Evolutionary conservation across 2,113 vertebrate species (phyloP), one percentile per base, ranked within the genome.

Genomic region (Sylvicapra grimmia): DNA sequence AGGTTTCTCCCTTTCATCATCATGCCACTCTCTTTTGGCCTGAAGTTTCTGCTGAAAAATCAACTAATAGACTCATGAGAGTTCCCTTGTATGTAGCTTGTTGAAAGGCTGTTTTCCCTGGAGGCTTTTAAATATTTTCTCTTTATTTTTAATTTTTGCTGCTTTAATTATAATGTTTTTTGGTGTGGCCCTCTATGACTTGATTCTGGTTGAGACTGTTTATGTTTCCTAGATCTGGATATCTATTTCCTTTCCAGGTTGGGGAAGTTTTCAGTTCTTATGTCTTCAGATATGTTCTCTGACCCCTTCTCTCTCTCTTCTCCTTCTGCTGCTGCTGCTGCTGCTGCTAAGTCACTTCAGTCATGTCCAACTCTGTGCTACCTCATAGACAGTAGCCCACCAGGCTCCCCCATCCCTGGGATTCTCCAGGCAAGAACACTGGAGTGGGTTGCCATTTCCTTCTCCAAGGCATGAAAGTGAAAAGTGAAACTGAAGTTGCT

Each of bases 331-430:
- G 59, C 29, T 44, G 40, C 40, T 44, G 40, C 40, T 44, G 40
- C 40, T 63, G 61, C 6, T 63, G 29, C 61, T 63, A 15, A 31
- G 59, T 63, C 29, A 15, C 29, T 63, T 31, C 13, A 15, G 59
- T 31, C 0, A 0, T 31, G 29, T 63, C 59, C 13, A 1, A 31
- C 59, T 6, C 59, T 61, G 11, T 61, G 59, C 27, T 6, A 61
- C 12, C 12, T 13, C 29, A 63, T 31, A 31, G 29, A 63, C 0
- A 0, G 27, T 3, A 63, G 59, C 29, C 12, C 12, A 31, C 27
- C 27, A 61, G 59, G 59, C 25, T 5, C 5, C 27, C 11, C 12
- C 2, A 0, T 61, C 58, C 58, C 11, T 61, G 58, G 11, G 58
- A 61, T 61, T 29, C 12, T 61, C 27, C 59, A 61, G 27, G 5